Evolutionary conservation across 2,113 vertebrate genomes (phyloP).

Genomic region (Philantomba maxwellii): DNA sequence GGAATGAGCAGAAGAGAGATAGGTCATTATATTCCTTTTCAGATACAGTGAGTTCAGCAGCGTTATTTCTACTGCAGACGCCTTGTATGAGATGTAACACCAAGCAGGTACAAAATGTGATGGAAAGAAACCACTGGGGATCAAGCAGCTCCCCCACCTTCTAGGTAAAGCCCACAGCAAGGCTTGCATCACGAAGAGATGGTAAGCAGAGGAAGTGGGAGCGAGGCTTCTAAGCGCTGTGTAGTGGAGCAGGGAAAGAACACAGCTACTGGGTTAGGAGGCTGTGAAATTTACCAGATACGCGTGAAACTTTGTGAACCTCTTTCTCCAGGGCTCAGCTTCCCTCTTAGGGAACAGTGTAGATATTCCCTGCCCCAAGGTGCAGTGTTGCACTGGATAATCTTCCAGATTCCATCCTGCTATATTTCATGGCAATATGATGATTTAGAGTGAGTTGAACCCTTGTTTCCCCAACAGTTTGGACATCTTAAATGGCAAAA

Average conservation of each 20-base stretch:
- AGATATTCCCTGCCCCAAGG: neutral
- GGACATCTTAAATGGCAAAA: neutral
- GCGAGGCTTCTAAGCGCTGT: neutral
- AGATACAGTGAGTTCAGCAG: neutral
- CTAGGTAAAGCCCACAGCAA: neutral
- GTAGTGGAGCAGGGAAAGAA: neutral
- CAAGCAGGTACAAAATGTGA: neutral
- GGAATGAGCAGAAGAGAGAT: neutral
- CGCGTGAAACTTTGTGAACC: accelerated
- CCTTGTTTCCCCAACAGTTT: neutral
- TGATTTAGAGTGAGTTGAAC: neutral
- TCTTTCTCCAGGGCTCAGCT: neutral
- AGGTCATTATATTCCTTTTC: neutral
- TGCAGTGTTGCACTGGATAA: neutral
- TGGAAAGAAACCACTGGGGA: neutral
- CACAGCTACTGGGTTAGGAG: neutral
- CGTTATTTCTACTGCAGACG: neutral
- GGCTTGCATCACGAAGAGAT: neutral
- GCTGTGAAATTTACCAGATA: neutral
- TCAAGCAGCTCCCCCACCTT: neutral
- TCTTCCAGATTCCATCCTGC: neutral
- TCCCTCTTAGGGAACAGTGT: neutral
- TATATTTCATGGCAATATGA: neutral
- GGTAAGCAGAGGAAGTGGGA: neutral
- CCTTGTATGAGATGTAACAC: neutral